These are phyloP conservation scores for Notodonta ziczac DNA, from an alignment of 2,888 invertebrate genomes.

Conservation along the genomic window DNA sequence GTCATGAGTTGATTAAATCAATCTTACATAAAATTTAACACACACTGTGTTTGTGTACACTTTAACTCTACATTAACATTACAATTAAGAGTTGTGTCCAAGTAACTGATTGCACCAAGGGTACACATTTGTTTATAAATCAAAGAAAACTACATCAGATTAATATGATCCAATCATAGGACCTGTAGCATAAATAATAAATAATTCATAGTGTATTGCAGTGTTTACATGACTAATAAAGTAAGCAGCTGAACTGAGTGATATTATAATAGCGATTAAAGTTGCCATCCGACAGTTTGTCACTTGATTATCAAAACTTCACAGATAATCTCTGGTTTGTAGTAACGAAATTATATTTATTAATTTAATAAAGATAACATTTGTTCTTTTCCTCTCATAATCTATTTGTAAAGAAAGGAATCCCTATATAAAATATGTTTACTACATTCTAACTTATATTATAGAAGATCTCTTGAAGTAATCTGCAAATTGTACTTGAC, in stretches of 20 bases:
- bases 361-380: conserved; percentile 38
- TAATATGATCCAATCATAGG: conserved; percentile 25
- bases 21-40: conserved; percentile 74
- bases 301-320: conserved; percentile 24
- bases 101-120: conserved; percentile 72
- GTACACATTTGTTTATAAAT: conserved; percentile 46
- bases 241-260: not conserved
- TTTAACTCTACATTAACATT: conserved; percentile 63
- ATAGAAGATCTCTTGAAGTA: conserved; percentile 64
- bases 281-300: not conserved
- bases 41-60: conserved; percentile 69
- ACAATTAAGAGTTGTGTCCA: conserved; percentile 58
- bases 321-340: conserved; percentile 29
- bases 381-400: conserved; percentile 59
- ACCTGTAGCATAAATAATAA: conserved; percentile 32
- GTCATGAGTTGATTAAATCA: conserved; percentile 82
- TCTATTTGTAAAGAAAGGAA: conserved; percentile 46
- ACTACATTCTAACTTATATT: conserved; percentile 68
- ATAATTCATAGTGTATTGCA: conserved; percentile 8
- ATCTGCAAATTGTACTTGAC: conserved; percentile 76
- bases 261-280: not conserved
- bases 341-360: conserved; percentile 27
- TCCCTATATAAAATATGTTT: conserved; percentile 50
- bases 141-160: conserved; percentile 18
- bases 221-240: not conserved